These are phyloP conservation scores for Melinaea menophilus DNA, from an alignment of 2,888 invertebrate species.

Conservation along the genomic window DNA sequence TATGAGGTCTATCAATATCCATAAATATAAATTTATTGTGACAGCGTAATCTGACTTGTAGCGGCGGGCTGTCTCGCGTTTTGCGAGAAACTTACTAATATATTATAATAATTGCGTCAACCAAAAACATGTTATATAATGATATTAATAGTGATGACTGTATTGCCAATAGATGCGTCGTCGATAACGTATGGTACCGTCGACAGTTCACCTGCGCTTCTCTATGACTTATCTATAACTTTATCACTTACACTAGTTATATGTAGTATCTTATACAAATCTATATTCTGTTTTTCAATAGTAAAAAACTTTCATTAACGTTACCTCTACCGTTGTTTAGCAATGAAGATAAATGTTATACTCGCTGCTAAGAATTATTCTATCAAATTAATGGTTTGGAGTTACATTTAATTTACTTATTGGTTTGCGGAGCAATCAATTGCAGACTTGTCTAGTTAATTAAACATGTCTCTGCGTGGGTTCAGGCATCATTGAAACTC, in stretches of 20 bases:
- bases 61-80: constrained; percentile 57
- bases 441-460: constrained; percentile 17
- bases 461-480: constrained; percentile 19
- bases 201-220: constrained; percentile 73
- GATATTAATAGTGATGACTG: constrained; percentile 49
- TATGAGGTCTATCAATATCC: constrained; percentile 10
- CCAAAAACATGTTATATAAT: constrained; percentile 47
- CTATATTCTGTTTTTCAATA: not conserved
- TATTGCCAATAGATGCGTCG: constrained; percentile 37
- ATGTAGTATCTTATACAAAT: constrained; percentile 2
- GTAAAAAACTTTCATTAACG: no score
- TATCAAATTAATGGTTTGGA: not conserved
- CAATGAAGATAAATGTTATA: constrained; percentile 3
- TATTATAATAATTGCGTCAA: constrained; percentile 47
- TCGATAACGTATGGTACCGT: constrained; percentile 65
- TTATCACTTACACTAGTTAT: constrained; percentile 34
- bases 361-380: not conserved
- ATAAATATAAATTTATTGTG: constrained; percentile 51
- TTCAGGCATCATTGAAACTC: constrained; percentile 16
- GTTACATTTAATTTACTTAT: constrained; percentile 10
- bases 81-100: constrained; percentile 51
- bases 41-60: constrained; percentile 63
- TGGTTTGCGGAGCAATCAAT: constrained; percentile 10
- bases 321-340: not conserved
- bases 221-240: constrained; percentile 73